Base-by-base conservation (phyloP, 2,888 invertebrate genomes). In the Rotaria macrura region DNA sequence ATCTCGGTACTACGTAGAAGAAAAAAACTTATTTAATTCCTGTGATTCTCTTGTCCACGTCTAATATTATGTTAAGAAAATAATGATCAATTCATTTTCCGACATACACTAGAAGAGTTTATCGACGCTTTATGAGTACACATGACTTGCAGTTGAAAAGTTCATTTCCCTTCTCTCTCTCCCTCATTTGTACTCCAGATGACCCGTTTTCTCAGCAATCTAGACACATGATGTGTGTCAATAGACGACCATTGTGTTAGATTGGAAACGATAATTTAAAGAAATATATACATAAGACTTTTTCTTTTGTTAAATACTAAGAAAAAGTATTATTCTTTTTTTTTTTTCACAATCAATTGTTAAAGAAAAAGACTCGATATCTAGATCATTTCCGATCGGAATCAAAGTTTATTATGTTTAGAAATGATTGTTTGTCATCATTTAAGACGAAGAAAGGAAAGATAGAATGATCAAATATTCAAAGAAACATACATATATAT, bases 311-410 rank as follows among this genome's bases (percentile, higher is more conserved):
- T 65, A 17, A 65, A 29, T 65, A 65, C 34, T 65, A 34, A 54
- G 25, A 23, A 57, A 12, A 57, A 34, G 29, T 65, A 65, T 65
- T 17, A 29, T 29, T 65, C 34, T 34, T 34, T 20, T 65, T 65
- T 34, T 29, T 29, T 17, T 34, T 65, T 34, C 65, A 34, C 65
- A 65, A 65, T 38, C 65, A 65, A 65, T 38, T 38, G 65, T 65
- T 65, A 34, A 65, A 34, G 34, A 65, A 29, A 65, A 65, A 23
- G 14, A 65, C 34, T 65, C 34, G 29, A 65, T 65, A 65, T 65
- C 65, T 65, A 17, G 65, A 65, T 65, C 65, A 29, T 65, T 65
- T 65, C 65, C 65, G 65, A 65, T 65, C 65, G 65, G 65, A 65
- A 65, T 65, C 65, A 34, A 65, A 65, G 65, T 65, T 65, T 65